Conservation (phyloP, 2,113 vertebrate species). For the Xenopus borealis region DNA sequence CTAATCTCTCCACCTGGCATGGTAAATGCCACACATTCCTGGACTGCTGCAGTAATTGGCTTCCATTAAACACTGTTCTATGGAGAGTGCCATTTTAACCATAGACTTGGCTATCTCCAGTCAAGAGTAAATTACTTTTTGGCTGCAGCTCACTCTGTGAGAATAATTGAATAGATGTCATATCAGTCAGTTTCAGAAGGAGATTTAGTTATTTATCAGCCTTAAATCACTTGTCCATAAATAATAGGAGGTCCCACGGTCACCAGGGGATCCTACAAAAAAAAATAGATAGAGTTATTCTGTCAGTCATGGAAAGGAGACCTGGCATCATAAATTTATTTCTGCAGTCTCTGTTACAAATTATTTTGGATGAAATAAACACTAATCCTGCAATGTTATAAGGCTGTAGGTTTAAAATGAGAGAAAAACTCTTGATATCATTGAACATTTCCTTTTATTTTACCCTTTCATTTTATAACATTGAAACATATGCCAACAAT, state of each 20-base stretch:
- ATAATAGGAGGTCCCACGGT: conserved; percentile 18
- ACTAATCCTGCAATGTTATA: background rate
- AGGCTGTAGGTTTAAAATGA: background rate
- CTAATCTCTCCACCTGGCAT: background rate
- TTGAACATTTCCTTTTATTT: too few species aligned
- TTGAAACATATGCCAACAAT: too few species aligned
- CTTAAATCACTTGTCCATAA: conserved; percentile 36
- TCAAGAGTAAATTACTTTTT: conserved; percentile 37
- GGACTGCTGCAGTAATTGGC: conserved; percentile 11
- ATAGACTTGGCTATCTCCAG: conserved; percentile 34
- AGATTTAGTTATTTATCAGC: conserved; percentile 30
- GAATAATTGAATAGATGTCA: conserved; percentile 42
- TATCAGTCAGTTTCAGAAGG: conserved; percentile 40
- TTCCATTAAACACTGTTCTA: conserved; percentile 34
- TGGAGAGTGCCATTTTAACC: conserved; percentile 13
- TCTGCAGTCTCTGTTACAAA: conserved; percentile 6
- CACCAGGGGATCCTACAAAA: conserved; percentile 15
- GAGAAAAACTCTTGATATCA: too few species aligned
- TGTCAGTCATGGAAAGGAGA: conserved; percentile 17
- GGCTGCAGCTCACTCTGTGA: conserved; percentile 21
- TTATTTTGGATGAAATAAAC: conserved; percentile 11
- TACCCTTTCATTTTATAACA: too few species aligned
- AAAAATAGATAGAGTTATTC: conserved; percentile 8
- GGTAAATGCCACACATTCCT: conserved; percentile 15
- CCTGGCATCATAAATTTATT: conserved; percentile 15